Evolutionary conservation across 92 coral and sea anemone genomes (phyloP), one percentile per base, ranked within the genome.

Genomic region (Metridium senile): DNA sequence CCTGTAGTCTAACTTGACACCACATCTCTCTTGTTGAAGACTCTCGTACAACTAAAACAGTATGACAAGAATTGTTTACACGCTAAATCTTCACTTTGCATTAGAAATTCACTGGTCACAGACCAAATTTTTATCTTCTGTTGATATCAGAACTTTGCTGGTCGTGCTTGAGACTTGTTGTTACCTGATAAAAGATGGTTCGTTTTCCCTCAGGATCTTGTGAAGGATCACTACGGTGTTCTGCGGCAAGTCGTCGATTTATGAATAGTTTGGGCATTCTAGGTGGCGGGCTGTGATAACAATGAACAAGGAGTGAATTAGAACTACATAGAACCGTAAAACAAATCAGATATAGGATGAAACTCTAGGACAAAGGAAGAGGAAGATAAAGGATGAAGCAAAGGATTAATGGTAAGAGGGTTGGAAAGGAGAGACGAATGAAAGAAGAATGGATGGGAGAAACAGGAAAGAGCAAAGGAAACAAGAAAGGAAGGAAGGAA

Each of bases 231-330:
- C 85, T 80, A 33, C 84, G 89, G 90, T 95, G 99, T 46, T 95
- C 99, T 33, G 96, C 94, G 19, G 99, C 99, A 58, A 93, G 62
- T 11, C 97, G 97, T 31, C 99, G 84, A 43, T 95, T 95, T 71
- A 95, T 88, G 63, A 92, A 88, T 47, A 95, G 81, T 81, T 92
- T 92, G 52, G 99, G 99, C 96, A 92, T 89, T 66, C 90, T 87
- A 33, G 91, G 53, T 0, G 97, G 97, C 25, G 97, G n/a, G 1
- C 78, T 73, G 64, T 9, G n/a, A 1, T 23, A 47, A 28, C 10
- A 49, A 17, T 11, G 23, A 58, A 21, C 9, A 54, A 54, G 61
- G 16, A 54, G 20, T 54, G 61, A 54, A 54, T 33, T 68, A 68
- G 1, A 45, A 0, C 8, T 11, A 19, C 28, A 26, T n/a, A 26